Conservation (phyloP, 2,113 vertebrate genomes). For the Octodon degus region DNA sequence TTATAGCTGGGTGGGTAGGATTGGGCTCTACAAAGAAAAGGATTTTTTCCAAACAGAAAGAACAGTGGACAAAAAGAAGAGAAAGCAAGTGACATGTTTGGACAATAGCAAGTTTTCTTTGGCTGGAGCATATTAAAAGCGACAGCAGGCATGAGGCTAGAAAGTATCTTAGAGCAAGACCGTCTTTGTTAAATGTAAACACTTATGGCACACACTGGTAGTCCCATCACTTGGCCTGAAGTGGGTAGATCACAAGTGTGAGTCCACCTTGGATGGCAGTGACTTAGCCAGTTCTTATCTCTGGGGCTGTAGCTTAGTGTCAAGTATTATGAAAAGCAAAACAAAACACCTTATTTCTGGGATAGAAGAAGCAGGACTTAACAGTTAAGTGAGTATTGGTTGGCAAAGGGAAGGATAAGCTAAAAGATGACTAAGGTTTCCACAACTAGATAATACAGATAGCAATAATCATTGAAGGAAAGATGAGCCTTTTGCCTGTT, state of each 20-base stretch:
- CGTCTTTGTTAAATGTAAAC: conserved; percentile 47
- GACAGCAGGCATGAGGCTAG: conserved; percentile 14
- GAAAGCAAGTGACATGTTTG: conserved; percentile 63
- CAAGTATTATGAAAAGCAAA: neutral
- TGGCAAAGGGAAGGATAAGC: conserved; percentile 3
- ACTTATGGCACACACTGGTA: neutral
- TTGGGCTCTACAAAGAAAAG: conserved; percentile 62
- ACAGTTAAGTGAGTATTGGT: neutral
- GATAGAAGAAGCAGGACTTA: conserved; percentile 7
- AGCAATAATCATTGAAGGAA: conserved; percentile 8
- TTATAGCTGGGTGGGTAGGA: conserved; percentile 28
- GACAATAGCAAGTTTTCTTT: conserved; percentile 65
- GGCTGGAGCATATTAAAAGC: conserved; percentile 49
- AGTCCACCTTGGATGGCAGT: neutral
- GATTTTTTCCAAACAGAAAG: conserved; percentile 63
- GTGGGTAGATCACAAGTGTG: neutral
- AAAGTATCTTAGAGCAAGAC: conserved; percentile 40
- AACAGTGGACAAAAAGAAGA: conserved; percentile 55
- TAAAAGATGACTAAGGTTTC: conserved; percentile 23
- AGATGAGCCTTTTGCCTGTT: neutral
- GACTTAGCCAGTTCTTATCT: neutral
- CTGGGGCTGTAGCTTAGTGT: neutral
- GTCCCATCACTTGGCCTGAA: neutral
- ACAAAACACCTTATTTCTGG: neutral
- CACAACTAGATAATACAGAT: neutral